These are phyloP conservation scores for Volucella inflata DNA, from an alignment of 2,888 invertebrate species.

Conservation along the genomic window DNA sequence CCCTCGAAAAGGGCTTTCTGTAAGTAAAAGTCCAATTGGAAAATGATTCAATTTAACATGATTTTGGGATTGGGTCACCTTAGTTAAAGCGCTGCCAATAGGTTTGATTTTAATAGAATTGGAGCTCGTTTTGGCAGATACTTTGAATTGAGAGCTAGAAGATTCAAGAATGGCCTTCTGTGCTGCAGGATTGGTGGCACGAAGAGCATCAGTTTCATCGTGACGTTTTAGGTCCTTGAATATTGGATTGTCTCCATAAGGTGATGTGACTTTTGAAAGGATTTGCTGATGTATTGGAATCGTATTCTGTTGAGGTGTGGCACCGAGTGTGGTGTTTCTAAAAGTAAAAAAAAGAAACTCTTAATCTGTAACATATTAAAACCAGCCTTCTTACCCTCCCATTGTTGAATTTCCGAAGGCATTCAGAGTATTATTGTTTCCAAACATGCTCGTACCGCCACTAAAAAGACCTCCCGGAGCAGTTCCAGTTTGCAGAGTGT, in stretches of 20 bases:
- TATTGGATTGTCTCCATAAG: slow-evolving; percentile 94
- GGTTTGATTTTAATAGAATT: slow-evolving; percentile 85
- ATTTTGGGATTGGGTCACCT: slow-evolving; percentile 58
- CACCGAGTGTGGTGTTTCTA: slow-evolving; percentile 77
- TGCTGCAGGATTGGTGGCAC: slow-evolving; percentile 89
- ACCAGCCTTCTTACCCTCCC: slow-evolving; percentile 74
- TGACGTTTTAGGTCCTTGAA: slow-evolving; percentile 88
- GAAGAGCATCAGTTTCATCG: slow-evolving; percentile 87
- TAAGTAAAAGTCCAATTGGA: neutral
- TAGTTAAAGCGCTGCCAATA: slow-evolving; percentile 79
- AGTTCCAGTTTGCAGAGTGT: slow-evolving; percentile 77
- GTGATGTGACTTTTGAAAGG: slow-evolving; percentile 90
- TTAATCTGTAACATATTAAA: neutral
- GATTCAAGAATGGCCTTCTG: slow-evolving; percentile 87
- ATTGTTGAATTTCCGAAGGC: slow-evolving; percentile 79
- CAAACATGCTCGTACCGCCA: slow-evolving; percentile 78
- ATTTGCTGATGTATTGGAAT: slow-evolving; percentile 89
- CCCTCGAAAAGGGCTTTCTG: slow-evolving; percentile 94
- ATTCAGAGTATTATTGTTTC: slow-evolving; percentile 82
- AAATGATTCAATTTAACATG: neutral
- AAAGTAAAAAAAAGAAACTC: neutral
- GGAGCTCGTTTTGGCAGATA: slow-evolving; percentile 85
- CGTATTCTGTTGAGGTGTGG: slow-evolving; percentile 80
- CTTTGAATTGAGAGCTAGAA: slow-evolving; percentile 84
- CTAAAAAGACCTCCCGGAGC: slow-evolving; percentile 84